Evolutionary conservation across 2,113 vertebrate genomes (phyloP).

Genomic region (Cheilinus undulatus): DNA sequence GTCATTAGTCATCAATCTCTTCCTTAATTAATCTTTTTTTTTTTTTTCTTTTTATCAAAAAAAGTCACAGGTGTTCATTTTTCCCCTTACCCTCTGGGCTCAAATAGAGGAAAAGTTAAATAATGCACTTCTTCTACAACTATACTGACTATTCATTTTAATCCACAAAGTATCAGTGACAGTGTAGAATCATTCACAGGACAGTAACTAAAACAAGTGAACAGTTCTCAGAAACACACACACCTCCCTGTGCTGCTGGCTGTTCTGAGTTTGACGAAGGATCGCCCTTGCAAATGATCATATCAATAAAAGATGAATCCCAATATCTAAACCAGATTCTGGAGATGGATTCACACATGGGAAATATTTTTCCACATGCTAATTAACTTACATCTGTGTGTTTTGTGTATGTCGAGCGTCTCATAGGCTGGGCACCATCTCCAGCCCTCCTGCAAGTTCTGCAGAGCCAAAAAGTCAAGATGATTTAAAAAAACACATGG

Average conservation of each 20-base stretch:
- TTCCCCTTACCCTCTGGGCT: too few relatives aligned
- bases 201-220: neutral
- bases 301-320: slow-evolving; percentile 80
- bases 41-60: neutral
- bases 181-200: neutral
- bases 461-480: slow-evolving; percentile 38
- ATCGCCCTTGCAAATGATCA: slow-evolving; percentile 80
- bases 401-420: slow-evolving; percentile 62
- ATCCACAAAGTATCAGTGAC: slow-evolving; percentile 6
- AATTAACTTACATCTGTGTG: slow-evolving; percentile 83
- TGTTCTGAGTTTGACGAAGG: slow-evolving; percentile 84
- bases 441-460: slow-evolving; percentile 56
- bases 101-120: neutral
- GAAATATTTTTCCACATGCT: slow-evolving; percentile 82
- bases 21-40: too few relatives aligned
- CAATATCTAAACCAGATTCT: slow-evolving; percentile 81
- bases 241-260: slow-evolving; percentile 42
- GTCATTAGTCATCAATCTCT: too few relatives aligned
- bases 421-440: slow-evolving; percentile 61
- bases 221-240: slow-evolving; percentile 22
- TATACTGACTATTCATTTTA: neutral
- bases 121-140: neutral
- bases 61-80: too few relatives aligned
- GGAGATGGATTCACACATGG: slow-evolving; percentile 82
- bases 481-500: slow-evolving; percentile 49